Evolutionary conservation across 2,113 vertebrate genomes (phyloP), one percentile per base, ranked within the genome.

Genomic region (Odocoileus virginianus): DNA sequence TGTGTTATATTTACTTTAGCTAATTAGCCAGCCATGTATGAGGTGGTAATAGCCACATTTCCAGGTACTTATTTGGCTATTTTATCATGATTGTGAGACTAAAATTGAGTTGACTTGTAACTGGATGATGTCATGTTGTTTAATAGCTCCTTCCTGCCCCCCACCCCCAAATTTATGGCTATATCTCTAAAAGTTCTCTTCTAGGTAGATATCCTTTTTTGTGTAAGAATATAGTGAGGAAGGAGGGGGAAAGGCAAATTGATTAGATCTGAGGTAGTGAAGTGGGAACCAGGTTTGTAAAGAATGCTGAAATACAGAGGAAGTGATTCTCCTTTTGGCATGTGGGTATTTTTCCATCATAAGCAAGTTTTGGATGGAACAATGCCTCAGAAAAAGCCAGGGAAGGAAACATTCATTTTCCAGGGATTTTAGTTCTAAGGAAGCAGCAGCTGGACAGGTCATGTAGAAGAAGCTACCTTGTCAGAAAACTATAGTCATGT

Each of bases 231-330:
- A 50, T 81, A 76, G 64, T 81, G 82, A 60, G n/a, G 27, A 60
- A 74, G 43, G 67, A 64, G 43, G 52, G n/a, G 61, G 28, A 45
- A 50, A 87, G 85, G 93, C 36, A 82, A 87, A 86, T 6, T 55
- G 74, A 82, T 95, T 43, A 71, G 85, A 52, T 83, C 45, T 97
- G 98, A 98, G 97, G 97, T 98, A 98, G 98, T 96, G 61, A 97
- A 74, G 88, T 30, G 89, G 95, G 94, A 89, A 87, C 85, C 36
- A 57, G 82, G 89, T 89, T 95, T 43, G 28, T 67, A 87, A 83
- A 91, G 60, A 88, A 88, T 89, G 55, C 92, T 86, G 61, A 61
- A 67, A 79, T 79, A 55, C 21, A 71, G 14, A 84, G 52, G 55
- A 89, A 79, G 76, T 54, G 40, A 79, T 45, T 87, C 54, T 92